Conservation (phyloP, 2,888 invertebrate species). For the Trachelus troglodyta region DNA sequence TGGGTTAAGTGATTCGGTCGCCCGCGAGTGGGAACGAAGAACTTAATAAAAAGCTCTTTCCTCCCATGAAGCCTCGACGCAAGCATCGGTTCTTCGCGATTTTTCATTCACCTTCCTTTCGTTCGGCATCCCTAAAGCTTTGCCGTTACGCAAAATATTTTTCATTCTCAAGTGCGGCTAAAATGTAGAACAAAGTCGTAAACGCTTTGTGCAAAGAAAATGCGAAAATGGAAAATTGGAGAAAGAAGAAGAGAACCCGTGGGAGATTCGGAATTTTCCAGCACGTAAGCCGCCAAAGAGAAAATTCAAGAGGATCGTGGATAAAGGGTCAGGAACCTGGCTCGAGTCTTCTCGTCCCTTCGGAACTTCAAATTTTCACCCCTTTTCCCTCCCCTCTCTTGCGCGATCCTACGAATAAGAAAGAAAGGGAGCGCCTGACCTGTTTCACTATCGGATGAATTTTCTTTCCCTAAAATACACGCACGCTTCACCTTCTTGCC, state of each 20-base stretch:
- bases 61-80: neutral
- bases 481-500: neutral
- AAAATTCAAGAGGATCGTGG: neutral
- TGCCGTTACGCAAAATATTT: neutral
- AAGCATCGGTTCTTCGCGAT: neutral
- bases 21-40: neutral
- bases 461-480: neutral
- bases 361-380: neutral
- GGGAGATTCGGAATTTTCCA: neutral
- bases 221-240: neutral
- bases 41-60: neutral
- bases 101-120: neutral
- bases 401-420: neutral
- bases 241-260: neutral
- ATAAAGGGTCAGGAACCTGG: neutral
- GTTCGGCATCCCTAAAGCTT: neutral
- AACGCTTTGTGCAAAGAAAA: neutral
- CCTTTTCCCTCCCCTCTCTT: neutral
- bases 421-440: neutral
- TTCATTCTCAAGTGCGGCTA: neutral
- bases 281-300: neutral
- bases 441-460: too few relatives aligned
- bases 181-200: neutral
- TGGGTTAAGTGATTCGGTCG: conserved; percentile 9
- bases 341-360: neutral